Evolutionary conservation across 2,888 invertebrate species (phyloP).

Genomic region (Deroplatys truncata): DNA sequence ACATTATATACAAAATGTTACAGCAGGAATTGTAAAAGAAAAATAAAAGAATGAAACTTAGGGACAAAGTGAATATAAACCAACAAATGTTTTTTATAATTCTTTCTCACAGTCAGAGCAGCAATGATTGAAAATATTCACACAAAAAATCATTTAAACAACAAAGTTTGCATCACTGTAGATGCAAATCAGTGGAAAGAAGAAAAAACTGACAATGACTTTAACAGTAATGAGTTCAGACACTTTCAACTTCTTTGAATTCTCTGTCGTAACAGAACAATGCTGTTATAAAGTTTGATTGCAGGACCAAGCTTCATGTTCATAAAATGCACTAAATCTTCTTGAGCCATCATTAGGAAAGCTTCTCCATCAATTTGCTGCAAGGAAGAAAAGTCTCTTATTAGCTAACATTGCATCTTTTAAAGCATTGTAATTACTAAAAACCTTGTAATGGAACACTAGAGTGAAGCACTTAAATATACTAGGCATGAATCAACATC

Average conservation of each 20-base stretch:
- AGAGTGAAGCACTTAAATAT: neutral
- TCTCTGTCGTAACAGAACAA: constrained; percentile 53
- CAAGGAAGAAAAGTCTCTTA: constrained; percentile 25
- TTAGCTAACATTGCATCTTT: no score
- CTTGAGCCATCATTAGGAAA: constrained; percentile 75
- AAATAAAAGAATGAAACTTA: neutral
- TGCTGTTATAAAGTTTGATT: constrained; percentile 73
- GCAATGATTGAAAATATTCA: neutral
- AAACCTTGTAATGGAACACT: neutral
- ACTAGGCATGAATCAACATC: no score
- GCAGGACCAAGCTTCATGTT: constrained; percentile 81
- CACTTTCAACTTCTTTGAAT: constrained; percentile 1
- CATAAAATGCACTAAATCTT: constrained; percentile 70
- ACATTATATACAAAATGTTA: neutral
- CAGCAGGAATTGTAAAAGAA: neutral
- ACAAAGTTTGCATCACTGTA: neutral
- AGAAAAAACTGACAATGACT: neutral
- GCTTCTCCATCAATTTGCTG: constrained; percentile 78
- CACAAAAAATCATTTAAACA: neutral
- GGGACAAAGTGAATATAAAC: neutral
- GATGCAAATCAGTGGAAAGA: neutral
- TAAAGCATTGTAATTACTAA: neutral
- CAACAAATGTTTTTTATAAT: neutral
- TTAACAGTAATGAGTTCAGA: neutral
- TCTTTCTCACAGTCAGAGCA: neutral